phyloP scores from a whole-genome alignment of 1,140 invertebrate species.

The Trichomalopsis sarcophagae region DNA sequence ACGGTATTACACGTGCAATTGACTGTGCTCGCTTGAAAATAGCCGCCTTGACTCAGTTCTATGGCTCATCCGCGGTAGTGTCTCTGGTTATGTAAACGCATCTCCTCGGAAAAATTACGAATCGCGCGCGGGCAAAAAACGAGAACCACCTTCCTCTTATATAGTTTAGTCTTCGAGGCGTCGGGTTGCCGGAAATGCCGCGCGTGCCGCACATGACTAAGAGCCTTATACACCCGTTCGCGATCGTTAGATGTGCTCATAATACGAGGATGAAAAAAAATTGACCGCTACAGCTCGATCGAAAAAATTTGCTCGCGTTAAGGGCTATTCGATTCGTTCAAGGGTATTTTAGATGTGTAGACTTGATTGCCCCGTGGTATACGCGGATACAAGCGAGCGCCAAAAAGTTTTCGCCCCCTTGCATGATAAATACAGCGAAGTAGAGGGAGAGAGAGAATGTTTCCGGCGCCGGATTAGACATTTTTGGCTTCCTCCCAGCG shows the following conservation, averaged over 20 bases:
- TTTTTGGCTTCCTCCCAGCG: constrained; percentile 26
- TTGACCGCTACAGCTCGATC: no score
- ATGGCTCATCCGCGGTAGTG: no score
- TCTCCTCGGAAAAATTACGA: neutral
- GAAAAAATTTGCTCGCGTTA: neutral
- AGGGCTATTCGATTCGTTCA: neutral
- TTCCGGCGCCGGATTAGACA: neutral
- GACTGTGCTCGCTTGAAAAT: neutral
- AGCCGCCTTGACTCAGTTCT: no score
- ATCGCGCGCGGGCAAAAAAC: constrained; percentile 6
- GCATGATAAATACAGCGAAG: neutral
- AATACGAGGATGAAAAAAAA: neutral
- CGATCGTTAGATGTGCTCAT: neutral
- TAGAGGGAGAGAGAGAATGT: neutral
- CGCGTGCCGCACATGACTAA: constrained; percentile 63
- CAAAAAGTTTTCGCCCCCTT: neutral
- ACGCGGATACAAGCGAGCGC: no score
- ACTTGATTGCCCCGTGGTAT: no score
- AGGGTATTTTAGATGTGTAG: neutral
- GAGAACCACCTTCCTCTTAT: neutral
- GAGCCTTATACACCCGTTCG: constrained; percentile 29
- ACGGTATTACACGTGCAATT: constrained; percentile 39
- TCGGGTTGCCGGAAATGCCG: constrained; percentile 71
- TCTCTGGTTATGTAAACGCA: neutral
- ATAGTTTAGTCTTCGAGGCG: constrained; percentile 51